Percentiles rank a stretch among this genome's conserved stretches.
These are phyloP conservation scores for Heterodera carotae DNA, from an alignment of 1,140 invertebrate species.

Conservation along the genomic window DNA sequence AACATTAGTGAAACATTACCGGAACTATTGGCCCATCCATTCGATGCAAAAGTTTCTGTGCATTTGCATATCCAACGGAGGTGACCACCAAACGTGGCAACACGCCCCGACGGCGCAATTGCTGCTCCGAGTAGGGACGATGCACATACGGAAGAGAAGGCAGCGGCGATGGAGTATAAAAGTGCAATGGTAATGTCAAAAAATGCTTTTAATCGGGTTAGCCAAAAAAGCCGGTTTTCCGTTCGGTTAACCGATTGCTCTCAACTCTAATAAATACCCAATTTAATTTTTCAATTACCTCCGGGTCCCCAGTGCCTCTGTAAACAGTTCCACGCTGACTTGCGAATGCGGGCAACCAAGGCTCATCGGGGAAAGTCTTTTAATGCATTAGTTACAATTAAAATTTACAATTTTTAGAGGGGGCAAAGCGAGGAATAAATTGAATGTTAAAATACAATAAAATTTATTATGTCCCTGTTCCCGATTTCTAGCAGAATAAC, in stretches of 20 bases:
- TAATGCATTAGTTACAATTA: conserved; percentile 21
- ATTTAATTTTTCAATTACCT: conserved; percentile 4
- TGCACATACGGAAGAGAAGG: conserved; percentile 51
- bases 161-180: conserved; percentile 30
- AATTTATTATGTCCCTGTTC: neutral
- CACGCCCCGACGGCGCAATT: conserved; percentile 19
- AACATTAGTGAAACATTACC: conserved; percentile 32
- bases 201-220: conserved; percentile 8
- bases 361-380: conserved; percentile 67
- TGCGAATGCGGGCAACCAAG: conserved; percentile 68
- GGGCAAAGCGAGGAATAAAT: too few relatives aligned
- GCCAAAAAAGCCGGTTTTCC: too few relatives aligned
- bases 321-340: conserved; percentile 36
- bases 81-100: conserved; percentile 56
- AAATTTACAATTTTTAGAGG: too few relatives aligned
- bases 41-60: conserved; percentile 40
- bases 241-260: too few relatives aligned
- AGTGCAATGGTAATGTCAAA: neutral
- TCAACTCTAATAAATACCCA: too few relatives aligned
- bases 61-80: conserved; percentile 50
- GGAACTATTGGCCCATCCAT: conserved; percentile 46
- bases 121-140: conserved; percentile 31
- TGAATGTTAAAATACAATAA: conserved; percentile 17
- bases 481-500: too few relatives aligned
- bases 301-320: conserved; percentile 24